Evolutionary conservation across 2,888 invertebrate species (phyloP).

Genomic region (Trichopoda pennipes): DNA sequence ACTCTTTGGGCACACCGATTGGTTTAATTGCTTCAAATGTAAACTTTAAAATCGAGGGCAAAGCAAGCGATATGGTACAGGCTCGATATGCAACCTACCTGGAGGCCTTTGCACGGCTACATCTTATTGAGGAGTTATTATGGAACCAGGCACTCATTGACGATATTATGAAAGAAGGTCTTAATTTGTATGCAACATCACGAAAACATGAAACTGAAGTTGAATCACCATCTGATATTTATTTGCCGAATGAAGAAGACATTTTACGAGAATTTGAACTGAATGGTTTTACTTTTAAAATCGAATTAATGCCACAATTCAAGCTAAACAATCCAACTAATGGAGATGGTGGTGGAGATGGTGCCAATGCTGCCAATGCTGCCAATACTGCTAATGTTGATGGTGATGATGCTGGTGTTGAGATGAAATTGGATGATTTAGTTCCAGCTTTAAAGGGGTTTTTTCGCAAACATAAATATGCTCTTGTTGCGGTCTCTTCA

Average conservation of each 20-base stretch:
- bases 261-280: constrained; percentile 75
- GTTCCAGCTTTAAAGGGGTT: constrained; percentile 70
- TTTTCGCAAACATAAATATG: constrained; percentile 72
- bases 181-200: constrained; percentile 72
- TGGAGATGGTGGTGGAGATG: constrained; percentile 56
- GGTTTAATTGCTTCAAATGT: constrained; percentile 72
- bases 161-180: constrained; percentile 75
- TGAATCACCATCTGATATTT: constrained; percentile 69
- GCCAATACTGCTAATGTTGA: constrained; percentile 64
- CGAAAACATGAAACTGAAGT: constrained; percentile 28
- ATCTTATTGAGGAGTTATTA: constrained; percentile 74
- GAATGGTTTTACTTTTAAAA: constrained; percentile 74
- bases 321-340: constrained; percentile 17
- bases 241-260: constrained; percentile 72
- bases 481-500: constrained; percentile 71
- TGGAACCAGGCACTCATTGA: constrained; percentile 76
- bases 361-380: constrained; percentile 58
- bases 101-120: constrained; percentile 76
- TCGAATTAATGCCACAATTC: constrained; percentile 72
- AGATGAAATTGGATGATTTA: constrained; percentile 55
- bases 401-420: constrained; percentile 60
- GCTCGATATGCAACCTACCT: constrained; percentile 74
- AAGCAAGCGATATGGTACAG: constrained; percentile 64
- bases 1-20: constrained; percentile 72
- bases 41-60: constrained; percentile 65